Evolutionary conservation across 2,113 vertebrate species (phyloP).

Genomic region (Grallaria varia): DNA sequence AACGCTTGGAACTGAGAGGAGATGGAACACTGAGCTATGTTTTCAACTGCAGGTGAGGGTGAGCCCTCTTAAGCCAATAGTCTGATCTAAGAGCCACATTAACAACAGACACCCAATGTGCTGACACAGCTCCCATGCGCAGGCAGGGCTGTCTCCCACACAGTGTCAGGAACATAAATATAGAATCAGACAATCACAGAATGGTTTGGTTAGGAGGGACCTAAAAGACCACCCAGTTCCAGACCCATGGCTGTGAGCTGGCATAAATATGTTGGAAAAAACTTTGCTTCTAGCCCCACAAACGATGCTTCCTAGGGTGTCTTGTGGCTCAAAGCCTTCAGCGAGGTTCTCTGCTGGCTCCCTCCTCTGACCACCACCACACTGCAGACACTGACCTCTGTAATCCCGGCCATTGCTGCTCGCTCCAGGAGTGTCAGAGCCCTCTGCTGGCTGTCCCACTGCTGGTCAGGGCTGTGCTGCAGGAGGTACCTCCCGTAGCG

Average conservation of each 20-base stretch:
- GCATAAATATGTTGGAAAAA: background rate
- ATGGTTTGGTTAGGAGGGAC: background rate
- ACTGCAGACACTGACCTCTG: constrained; percentile 73
- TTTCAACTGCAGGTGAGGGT: background rate
- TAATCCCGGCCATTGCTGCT: constrained; percentile 81
- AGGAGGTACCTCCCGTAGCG: constrained; percentile 84
- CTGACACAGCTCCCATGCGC: background rate
- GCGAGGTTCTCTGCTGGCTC: background rate
- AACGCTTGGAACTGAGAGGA: background rate
- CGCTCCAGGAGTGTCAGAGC: constrained; percentile 78
- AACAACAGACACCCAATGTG: background rate
- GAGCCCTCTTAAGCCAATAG: background rate
- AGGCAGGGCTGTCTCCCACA: background rate
- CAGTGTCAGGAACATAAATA: background rate
- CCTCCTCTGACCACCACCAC: background rate
- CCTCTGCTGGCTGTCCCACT: constrained; percentile 35
- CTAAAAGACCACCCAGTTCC: background rate
- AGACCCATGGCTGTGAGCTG: background rate
- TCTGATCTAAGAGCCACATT: background rate
- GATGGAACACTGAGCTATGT: background rate
- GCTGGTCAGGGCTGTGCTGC: constrained; percentile 55
- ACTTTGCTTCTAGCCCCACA: background rate
- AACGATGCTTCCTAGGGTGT: background rate
- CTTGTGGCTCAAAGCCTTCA: background rate
- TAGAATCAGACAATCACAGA: background rate